Conservation (phyloP, 2,888 invertebrate genomes). For the Diarsia mendica region DNA sequence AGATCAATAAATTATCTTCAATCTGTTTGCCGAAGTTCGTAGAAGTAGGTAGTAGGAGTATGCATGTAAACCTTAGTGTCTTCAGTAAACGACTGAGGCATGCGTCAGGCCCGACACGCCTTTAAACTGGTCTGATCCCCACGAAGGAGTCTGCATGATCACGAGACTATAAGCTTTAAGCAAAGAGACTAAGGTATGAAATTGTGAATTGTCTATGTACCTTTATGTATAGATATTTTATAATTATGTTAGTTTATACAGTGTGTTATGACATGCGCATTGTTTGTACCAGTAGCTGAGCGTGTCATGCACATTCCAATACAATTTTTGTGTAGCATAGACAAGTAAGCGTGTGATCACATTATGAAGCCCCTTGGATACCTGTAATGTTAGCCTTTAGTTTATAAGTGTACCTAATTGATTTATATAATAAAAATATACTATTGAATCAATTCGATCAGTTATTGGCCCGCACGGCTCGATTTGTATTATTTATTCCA, state of each 20-base stretch:
- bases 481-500: slow-evolving; percentile 75
- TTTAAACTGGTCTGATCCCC: slow-evolving; percentile 74
- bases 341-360: slow-evolving; percentile 56
- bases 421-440: slow-evolving; percentile 50
- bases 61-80: slow-evolving; percentile 60
- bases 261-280: slow-evolving; percentile 57
- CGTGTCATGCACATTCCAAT: slow-evolving; percentile 59
- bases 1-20: slow-evolving; percentile 10
- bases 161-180: slow-evolving; percentile 82
- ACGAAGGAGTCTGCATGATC: slow-evolving; percentile 68
- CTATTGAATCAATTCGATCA: slow-evolving; percentile 47
- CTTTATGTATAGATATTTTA: slow-evolving; percentile 74
- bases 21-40: slow-evolving; percentile 26
- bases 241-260: slow-evolving; percentile 54
- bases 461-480: slow-evolving; percentile 43
- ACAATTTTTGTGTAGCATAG: slow-evolving; percentile 55
- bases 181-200: slow-evolving; percentile 77
- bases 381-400: slow-evolving; percentile 44
- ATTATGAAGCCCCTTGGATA: slow-evolving; percentile 50
- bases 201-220: slow-evolving; percentile 75
- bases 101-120: slow-evolving; percentile 73
- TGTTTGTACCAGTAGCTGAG: slow-evolving; percentile 40
- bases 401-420: slow-evolving; percentile 58
- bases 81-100: slow-evolving; percentile 53
- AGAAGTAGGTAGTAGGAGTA: slow-evolving; percentile 46